phyloP scores from a whole-genome alignment of 2,797 vertebrate genomes.

The Spondyliosoma cantharus region DNA sequence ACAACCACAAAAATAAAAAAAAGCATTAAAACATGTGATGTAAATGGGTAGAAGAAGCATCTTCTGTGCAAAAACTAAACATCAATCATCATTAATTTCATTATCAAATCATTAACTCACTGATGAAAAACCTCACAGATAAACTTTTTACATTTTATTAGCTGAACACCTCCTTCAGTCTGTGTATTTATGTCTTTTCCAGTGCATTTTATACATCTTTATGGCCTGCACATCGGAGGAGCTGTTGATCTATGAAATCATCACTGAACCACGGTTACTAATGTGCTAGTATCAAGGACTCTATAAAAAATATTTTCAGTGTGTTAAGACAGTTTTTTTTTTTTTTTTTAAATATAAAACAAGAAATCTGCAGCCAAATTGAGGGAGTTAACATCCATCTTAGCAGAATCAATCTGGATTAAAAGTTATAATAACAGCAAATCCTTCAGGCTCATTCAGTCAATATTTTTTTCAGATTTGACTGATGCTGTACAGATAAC shows the following conservation, averaged over 20 bases:
- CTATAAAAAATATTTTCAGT: conserved; percentile 58
- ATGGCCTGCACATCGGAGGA: conserved; percentile 37
- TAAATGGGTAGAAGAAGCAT: conserved; percentile 28
- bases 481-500: conserved; percentile 73
- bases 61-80: conserved; percentile 24
- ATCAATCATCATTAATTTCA: conserved; percentile 37
- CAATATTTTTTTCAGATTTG: conserved; percentile 41
- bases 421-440: conserved; percentile 69
- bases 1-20: conserved; percentile 39
- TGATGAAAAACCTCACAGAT: conserved; percentile 41
- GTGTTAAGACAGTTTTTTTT: conserved; percentile 64
- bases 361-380: conserved; percentile 69
- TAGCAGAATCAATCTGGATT: conserved; percentile 60
- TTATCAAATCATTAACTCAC: conserved; percentile 37
- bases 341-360: conserved; percentile 74
- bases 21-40: conserved; percentile 21
- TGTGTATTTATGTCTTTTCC: conserved; percentile 11
- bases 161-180: conserved; percentile 22
- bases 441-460: conserved; percentile 60
- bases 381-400: conserved; percentile 47
- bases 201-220: conserved; percentile 36
- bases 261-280: conserved; percentile 40
- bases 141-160: conserved; percentile 27
- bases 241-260: conserved; percentile 33
- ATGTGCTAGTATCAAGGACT: conserved; percentile 55